Evolutionary conservation across 2,797 vertebrate genomes (phyloP).

Genomic region (Rhynchotus rufescens): DNA sequence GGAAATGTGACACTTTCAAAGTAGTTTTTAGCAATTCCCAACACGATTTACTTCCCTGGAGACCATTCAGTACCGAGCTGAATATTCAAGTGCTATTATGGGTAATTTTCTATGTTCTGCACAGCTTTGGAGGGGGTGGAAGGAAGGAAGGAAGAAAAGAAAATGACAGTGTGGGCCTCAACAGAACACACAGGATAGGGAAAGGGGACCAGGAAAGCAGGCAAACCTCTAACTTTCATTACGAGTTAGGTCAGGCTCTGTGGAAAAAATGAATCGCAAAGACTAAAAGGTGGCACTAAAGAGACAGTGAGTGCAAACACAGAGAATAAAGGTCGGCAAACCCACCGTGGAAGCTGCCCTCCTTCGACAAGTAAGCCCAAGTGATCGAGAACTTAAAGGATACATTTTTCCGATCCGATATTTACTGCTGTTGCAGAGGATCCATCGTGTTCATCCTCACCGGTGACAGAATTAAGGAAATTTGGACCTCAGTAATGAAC

Average conservation of each 20-base stretch:
- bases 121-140: neutral
- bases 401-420: conserved; percentile 89
- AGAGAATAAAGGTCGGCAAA: neutral
- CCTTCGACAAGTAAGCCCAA: neutral
- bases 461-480: conserved; percentile 90
- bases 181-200: fast-evolving
- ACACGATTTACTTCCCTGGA: neutral
- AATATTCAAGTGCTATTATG: too few species aligned
- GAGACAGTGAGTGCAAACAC: neutral
- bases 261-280: neutral
- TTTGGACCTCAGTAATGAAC: neutral
- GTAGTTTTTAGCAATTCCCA: neutral
- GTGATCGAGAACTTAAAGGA: conserved; percentile 81
- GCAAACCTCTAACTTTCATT: neutral
- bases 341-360: neutral
- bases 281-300: neutral
- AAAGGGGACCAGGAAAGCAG: neutral
- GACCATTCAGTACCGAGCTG: neutral
- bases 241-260: neutral
- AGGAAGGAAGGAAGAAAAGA: neutral
- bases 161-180: neutral
- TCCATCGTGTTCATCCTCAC: conserved; percentile 85
- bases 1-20: neutral
- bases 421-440: conserved; percentile 52
- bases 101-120: neutral